phyloP scores from a whole-genome alignment of 2,797 vertebrate species.

The Glyptemys insculpta region DNA sequence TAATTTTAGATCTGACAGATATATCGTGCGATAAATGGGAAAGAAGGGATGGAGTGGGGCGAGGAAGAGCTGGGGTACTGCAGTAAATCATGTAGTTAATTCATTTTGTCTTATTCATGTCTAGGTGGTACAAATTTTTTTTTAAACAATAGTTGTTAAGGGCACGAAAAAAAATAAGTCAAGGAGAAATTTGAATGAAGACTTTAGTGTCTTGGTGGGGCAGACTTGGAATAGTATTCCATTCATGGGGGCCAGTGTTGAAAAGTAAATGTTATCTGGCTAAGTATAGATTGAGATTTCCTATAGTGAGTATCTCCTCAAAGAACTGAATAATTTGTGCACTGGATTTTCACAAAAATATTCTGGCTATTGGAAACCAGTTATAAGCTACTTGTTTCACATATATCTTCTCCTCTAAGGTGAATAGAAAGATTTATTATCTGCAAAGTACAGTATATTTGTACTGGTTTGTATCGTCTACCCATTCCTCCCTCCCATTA shows the following conservation, averaged over 20 bases:
- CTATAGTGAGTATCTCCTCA: not conserved
- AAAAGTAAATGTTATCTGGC: not conserved
- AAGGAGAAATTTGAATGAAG: not conserved
- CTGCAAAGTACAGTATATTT: not conserved
- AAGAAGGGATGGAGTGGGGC: accelerated
- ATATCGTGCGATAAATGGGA: not conserved
- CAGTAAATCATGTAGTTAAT: not conserved
- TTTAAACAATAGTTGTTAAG: not conserved
- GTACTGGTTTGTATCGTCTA: not conserved
- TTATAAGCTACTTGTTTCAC: not conserved
- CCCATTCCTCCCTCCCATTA: not conserved
- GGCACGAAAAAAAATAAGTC: not conserved
- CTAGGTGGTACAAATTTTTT: not conserved
- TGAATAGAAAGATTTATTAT: not conserved
- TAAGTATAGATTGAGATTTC: not conserved
- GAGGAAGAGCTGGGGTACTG: not conserved
- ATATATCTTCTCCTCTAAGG: accelerated
- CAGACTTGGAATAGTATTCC: not conserved
- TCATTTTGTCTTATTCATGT: not conserved
- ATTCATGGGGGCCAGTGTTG: not conserved
- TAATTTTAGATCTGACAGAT: not conserved
- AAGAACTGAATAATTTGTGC: not conserved
- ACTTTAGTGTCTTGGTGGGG: not conserved
- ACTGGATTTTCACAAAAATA: not conserved
- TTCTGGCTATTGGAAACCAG: not conserved